phyloP scores from a whole-genome alignment of 2,113 vertebrate genomes.

The Grallaria varia region DNA sequence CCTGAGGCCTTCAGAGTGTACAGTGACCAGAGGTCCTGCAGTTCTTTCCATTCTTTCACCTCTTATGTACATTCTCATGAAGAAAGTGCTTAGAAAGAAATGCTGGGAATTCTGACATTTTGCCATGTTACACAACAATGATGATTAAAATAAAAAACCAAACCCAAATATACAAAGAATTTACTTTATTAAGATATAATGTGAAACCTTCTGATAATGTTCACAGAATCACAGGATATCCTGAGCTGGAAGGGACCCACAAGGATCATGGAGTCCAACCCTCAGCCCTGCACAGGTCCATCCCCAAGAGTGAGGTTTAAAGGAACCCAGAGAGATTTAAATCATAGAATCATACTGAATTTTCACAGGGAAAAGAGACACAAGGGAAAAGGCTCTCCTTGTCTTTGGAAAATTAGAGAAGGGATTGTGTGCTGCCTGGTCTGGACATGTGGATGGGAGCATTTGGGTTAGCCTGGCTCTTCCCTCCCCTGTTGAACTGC shows the following conservation, averaged over 20 bases:
- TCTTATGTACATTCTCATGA: constrained; percentile 26
- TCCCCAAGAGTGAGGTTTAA: background rate
- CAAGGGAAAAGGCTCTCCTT: background rate
- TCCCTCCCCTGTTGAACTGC: background rate
- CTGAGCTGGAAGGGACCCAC: too few species aligned
- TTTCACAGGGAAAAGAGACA: background rate
- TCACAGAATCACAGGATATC: too few species aligned
- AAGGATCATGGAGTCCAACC: too few species aligned
- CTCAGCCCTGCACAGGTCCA: background rate
- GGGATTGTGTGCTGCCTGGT: background rate
- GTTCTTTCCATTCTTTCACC: constrained; percentile 66
- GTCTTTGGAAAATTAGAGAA: background rate
- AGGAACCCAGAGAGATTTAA: background rate
- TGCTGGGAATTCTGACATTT: background rate
- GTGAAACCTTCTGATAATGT: background rate
- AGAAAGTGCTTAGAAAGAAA: constrained; percentile 28
- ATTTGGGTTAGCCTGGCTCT: background rate
- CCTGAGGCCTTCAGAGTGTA: constrained; percentile 37
- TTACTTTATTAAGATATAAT: background rate
- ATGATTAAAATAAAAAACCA: background rate
- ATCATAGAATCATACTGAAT: background rate
- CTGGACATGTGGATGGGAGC: too few species aligned
- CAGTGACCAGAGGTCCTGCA: constrained; percentile 53
- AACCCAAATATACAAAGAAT: background rate
- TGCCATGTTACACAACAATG: background rate